A percentile compares a stretch with the other conserved stretches of the same genome.
Conservation (phyloP, 2,113 vertebrate genomes). For the Arizona elegans region DNA sequence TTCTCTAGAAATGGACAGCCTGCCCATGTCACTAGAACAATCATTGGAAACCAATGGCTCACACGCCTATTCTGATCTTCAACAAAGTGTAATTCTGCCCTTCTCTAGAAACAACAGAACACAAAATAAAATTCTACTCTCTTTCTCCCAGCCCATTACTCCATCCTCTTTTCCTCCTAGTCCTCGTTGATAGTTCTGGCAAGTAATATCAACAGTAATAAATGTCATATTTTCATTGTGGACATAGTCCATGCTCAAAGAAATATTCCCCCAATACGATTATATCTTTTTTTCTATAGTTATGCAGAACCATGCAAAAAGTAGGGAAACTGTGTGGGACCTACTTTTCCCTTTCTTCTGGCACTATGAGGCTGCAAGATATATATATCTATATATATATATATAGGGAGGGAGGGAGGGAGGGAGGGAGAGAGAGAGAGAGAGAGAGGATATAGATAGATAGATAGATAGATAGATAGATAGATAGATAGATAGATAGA, state of each 20-base stretch:
- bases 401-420: too few relatives aligned
- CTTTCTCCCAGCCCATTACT: background rate
- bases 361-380: background rate
- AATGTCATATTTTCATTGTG: background rate
- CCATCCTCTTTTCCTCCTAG: background rate
- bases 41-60: background rate
- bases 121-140: background rate
- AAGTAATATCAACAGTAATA: background rate
- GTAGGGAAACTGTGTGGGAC: background rate
- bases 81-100: background rate
- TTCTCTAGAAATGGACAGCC: background rate
- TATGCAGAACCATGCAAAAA: background rate
- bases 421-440: background rate
- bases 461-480: fast-evolving
- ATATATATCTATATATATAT: too few relatives aligned
- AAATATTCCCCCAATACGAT: background rate
- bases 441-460: too few relatives aligned
- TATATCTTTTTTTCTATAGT: background rate
- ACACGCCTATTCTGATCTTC: background rate
- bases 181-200: background rate
- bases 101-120: background rate
- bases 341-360: background rate
- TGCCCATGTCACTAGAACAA: background rate
- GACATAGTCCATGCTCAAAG: background rate
- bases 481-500: background rate